Evolutionary conservation across 1,140 invertebrate genomes (phyloP), one percentile per base, ranked within the genome.

Genomic region (Eciton burchellii): DNA sequence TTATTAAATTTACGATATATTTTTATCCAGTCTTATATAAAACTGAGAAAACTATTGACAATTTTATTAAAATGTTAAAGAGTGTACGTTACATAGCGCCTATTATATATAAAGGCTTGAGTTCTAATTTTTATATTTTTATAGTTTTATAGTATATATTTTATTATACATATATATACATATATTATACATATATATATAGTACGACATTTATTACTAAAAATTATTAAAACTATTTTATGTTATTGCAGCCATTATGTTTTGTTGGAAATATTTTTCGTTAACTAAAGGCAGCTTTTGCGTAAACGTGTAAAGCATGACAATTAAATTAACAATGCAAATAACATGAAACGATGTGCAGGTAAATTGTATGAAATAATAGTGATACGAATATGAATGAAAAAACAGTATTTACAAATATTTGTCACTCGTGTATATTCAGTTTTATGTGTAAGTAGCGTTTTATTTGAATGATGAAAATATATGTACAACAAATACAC

Each of bases 291-390:
- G 29, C 1, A 6, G 12, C 26, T 62, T 9, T 11, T 52, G 43
- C n/a, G n/a, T 8, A 41, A 77, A 66, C 14, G 11, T 43, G 14
- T 16, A 56, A 77, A 77, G 66, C 14, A 19, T 14, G 35, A 56
- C 1, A 66, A 43, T 77, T 43, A 77, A 68, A 77, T 77, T 68
- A 77, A 77, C 35, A 68, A 66, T 19, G 14, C 16, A 41, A 59
- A 60, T 47, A 3, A 29, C 6, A 35, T 12, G 3, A 3, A 14
- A 76, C 59, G 26, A 56, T 56, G 11, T 65, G n/a, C 16, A 16
- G 26, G 21, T 19, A 19, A 65, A 24, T 41, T 65, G 26, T 24
- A 35, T 12, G 16, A 73, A 73, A 73, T 60, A 76, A 65, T 1
- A 41, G 0, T 12, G 9, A 45, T 43, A 66, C 16, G n/a, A 29